A percentile compares a stretch with the other conserved stretches of the same genome.
Conservation (phyloP, 2,113 vertebrate species). For the Ranitomeya variabilis region DNA sequence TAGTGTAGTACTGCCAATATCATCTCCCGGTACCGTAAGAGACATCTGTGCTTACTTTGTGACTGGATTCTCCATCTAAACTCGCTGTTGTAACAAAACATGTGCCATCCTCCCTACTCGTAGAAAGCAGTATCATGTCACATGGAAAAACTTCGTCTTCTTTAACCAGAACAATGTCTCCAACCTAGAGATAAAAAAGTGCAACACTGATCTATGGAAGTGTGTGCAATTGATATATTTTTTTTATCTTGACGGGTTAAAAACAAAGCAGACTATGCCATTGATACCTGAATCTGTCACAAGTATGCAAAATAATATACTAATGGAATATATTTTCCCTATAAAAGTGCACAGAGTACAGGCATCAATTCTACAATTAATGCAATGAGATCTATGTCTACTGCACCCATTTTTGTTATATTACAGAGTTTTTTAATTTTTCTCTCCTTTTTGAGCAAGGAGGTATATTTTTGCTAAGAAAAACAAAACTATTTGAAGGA, state of each 20-base stretch:
- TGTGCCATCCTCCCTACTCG: slow-evolving; percentile 88
- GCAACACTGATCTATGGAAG: background rate
- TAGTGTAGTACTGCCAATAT: background rate
- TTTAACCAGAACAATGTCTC: slow-evolving; percentile 91
- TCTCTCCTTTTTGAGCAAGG: no score
- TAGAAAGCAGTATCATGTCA: slow-evolving; percentile 91
- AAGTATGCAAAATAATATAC: no score
- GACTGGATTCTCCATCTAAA: slow-evolving; percentile 95
- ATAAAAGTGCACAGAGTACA: no score
- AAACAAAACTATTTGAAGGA: no score
- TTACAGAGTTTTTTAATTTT: no score
- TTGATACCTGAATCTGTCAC: no score
- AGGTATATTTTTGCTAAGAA: no score
- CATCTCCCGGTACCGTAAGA: background rate
- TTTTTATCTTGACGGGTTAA: background rate
- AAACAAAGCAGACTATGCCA: background rate
- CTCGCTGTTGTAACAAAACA: slow-evolving; percentile 96
- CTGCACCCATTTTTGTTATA: no score
- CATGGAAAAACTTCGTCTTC: slow-evolving; percentile 95
- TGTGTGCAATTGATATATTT: background rate
- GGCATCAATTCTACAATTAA: no score
- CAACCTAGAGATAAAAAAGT: slow-evolving; percentile 77
- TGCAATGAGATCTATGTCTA: no score
- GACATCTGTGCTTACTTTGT: slow-evolving; percentile 77
- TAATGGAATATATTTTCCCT: no score